phyloP scores from a whole-genome alignment of 2,797 vertebrate species.

The Pantherophis alleghaniensis region DNA sequence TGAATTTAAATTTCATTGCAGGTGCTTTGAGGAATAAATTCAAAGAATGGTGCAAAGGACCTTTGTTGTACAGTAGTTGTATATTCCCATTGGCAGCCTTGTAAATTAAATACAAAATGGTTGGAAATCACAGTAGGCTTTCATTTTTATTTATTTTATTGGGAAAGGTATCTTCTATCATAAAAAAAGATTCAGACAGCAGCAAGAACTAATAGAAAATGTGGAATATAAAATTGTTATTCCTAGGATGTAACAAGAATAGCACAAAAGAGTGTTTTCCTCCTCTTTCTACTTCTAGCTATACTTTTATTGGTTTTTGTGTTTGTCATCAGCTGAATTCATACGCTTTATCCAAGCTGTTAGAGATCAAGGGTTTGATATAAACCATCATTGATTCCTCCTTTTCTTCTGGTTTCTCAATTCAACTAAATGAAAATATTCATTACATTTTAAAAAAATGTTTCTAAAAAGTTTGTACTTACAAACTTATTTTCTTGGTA shows the following conservation, averaged over 20 bases:
- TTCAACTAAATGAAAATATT: not conserved
- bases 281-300: not conserved
- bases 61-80: slow-evolving; percentile 28
- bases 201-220: slow-evolving; percentile 13
- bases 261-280: not conserved
- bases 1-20: slow-evolving; percentile 56
- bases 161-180: not conserved
- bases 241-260: not conserved
- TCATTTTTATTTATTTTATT: not conserved
- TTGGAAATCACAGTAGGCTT: slow-evolving; percentile 30
- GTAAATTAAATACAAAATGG: slow-evolving; percentile 18
- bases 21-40: slow-evolving; percentile 60
- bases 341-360: not conserved
- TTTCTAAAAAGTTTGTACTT: not conserved
- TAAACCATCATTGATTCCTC: not conserved
- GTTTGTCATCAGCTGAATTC: not conserved
- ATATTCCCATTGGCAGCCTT: slow-evolving; percentile 31
- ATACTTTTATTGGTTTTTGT: not conserved
- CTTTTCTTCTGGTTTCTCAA: not conserved
- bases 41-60: slow-evolving; percentile 48
- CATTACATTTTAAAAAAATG: not conserved
- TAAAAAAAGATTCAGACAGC: not conserved
- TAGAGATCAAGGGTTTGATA: not conserved
- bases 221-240: slow-evolving; percentile 18
- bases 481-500: not conserved